Evolutionary conservation across 2,888 invertebrate species (phyloP).

Genomic region (Pseudanteris insignis): DNA sequence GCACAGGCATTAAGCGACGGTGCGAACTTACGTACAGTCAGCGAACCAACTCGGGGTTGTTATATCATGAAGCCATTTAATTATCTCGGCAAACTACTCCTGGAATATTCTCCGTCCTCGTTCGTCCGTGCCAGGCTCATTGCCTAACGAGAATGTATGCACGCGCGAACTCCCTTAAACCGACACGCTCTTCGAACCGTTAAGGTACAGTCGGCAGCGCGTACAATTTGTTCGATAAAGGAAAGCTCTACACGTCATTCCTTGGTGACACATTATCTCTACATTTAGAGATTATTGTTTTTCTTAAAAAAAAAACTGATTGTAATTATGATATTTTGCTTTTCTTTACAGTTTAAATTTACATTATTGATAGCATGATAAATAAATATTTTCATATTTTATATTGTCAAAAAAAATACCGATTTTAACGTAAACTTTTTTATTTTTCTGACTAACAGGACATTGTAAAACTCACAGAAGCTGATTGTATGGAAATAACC

Average conservation of each 20-base stretch:
- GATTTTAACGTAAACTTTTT: too few relatives aligned
- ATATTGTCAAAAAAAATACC: too few relatives aligned
- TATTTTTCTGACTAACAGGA: too few relatives aligned
- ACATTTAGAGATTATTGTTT: too few relatives aligned
- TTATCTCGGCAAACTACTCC: conserved; percentile 66
- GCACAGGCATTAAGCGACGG: conserved; percentile 35
- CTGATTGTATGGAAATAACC: too few relatives aligned
- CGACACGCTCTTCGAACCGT: conserved; percentile 50
- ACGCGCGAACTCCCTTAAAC: conserved; percentile 44
- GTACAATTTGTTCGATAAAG: conserved; percentile 56
- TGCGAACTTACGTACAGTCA: conserved; percentile 49
- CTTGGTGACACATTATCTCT: conserved; percentile 43
- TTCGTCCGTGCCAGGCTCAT: conserved; percentile 36
- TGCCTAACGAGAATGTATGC: conserved; percentile 43
- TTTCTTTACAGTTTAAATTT: too few relatives aligned
- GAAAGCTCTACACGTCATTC: conserved; percentile 44
- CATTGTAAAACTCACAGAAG: too few relatives aligned
- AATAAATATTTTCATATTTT: too few relatives aligned
- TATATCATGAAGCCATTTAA: conserved; percentile 67
- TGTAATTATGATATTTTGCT: too few relatives aligned
- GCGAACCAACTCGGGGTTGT: conserved; percentile 61
- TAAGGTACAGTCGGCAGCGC: conserved; percentile 53
- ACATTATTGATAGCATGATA: too few relatives aligned
- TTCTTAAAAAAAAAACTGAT: too few relatives aligned
- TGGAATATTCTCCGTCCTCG: conserved; percentile 58